A percentile compares a stretch with the other conserved stretches of the same genome.
Evolutionary conservation across 1,140 invertebrate species (phyloP).

Genomic region (Holcopasites calliopsidis): DNA sequence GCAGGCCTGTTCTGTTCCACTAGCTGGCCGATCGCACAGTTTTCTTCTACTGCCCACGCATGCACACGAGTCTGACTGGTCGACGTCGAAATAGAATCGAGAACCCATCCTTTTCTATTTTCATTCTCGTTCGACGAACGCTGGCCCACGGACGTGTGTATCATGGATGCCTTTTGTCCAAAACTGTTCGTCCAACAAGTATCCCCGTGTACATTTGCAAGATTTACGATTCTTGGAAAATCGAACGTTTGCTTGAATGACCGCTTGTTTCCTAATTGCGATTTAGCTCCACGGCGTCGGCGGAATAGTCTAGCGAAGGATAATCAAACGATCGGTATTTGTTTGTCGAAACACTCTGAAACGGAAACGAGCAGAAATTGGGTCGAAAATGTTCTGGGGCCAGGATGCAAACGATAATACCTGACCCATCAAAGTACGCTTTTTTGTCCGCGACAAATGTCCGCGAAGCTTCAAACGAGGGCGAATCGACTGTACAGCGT

Average conservation of each 20-base stretch:
- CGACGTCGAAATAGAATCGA: slow-evolving; percentile 51
- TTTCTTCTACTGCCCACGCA: slow-evolving; percentile 53
- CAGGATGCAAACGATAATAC: slow-evolving; percentile 42
- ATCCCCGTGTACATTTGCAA: too few species aligned
- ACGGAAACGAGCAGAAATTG: slow-evolving; percentile 44
- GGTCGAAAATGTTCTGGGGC: slow-evolving; percentile 43
- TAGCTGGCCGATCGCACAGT: slow-evolving; percentile 37
- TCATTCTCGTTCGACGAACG: slow-evolving; percentile 9
- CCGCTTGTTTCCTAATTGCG: neutral
- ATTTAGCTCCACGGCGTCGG: neutral
- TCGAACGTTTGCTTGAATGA: too few species aligned
- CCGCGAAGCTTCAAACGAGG: neutral
- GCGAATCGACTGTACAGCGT: neutral
- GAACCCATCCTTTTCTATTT: slow-evolving; percentile 45
- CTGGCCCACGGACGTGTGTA: neutral
- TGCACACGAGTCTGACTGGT: slow-evolving; percentile 39
- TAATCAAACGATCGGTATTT: too few species aligned
- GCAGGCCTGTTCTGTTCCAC: slow-evolving; percentile 4
- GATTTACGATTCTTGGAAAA: neutral
- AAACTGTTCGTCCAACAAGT: neutral
- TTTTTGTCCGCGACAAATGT: neutral
- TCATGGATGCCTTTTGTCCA: neutral
- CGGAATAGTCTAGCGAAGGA: too few species aligned
- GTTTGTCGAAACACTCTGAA: too few species aligned
- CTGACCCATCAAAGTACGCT: slow-evolving; percentile 61